A percentile compares a stretch with the other conserved stretches of the same genome.
phyloP scores from a whole-genome alignment of 2,797 vertebrate genomes.

The Catharus ustulatus region DNA sequence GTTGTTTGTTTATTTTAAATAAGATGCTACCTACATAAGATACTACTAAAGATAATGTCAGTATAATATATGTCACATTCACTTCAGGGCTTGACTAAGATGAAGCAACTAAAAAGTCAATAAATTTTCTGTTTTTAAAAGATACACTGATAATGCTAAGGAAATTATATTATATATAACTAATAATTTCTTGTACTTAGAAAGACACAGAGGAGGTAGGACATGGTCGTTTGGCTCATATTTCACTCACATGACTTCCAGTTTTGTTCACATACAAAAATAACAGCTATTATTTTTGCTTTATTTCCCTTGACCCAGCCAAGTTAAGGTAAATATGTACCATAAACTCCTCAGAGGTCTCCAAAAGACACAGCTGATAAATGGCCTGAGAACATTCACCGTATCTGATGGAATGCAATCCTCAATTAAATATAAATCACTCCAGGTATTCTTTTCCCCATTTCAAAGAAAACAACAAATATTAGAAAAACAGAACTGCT shows the following conservation, averaged over 20 bases:
- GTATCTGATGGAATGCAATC: conserved; percentile 71
- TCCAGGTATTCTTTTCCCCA: conserved; percentile 71
- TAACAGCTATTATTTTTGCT: conserved; percentile 67
- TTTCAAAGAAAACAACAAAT: conserved; percentile 72
- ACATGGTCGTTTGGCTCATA: conserved; percentile 50
- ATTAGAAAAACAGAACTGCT: conserved; percentile 63
- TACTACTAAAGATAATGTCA: not conserved
- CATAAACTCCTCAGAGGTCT: conserved; percentile 59
- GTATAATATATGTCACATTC: not conserved
- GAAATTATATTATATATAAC: conserved; percentile 45
- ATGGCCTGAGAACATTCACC: conserved; percentile 55
- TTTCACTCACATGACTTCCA: conserved; percentile 55
- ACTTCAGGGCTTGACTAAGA: not conserved
- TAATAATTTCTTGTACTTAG: conserved; percentile 47
- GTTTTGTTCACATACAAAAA: conserved; percentile 55
- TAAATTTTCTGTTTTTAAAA: conserved; percentile 47
- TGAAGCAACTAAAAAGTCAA: conserved; percentile 20
- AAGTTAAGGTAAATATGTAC: conserved; percentile 65
- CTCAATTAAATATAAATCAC: conserved; percentile 74
- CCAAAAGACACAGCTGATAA: conserved; percentile 63
- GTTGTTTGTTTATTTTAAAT: not conserved
- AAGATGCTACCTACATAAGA: not conserved
- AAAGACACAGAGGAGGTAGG: conserved; percentile 47
- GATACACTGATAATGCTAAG: conserved; percentile 30
- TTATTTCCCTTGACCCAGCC: conserved; percentile 73